These are phyloP conservation scores for Poicephalus gulielmi DNA, from an alignment of 2,113 vertebrate species.

Conservation along the genomic window DNA sequence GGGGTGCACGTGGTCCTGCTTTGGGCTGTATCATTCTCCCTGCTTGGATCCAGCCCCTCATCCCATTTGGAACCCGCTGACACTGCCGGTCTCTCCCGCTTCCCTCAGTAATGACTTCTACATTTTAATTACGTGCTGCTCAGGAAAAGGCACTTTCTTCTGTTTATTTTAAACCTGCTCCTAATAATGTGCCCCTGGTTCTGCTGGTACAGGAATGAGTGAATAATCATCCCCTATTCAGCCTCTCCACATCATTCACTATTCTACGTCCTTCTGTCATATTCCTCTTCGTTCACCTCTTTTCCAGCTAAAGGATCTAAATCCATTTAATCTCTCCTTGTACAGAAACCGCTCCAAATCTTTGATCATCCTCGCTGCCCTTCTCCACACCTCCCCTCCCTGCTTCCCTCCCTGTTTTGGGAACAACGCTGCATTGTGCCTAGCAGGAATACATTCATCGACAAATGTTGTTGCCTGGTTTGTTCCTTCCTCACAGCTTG, in stretches of 20 bases:
- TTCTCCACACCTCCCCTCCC: background rate
- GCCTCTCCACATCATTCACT: slow-evolving; percentile 15
- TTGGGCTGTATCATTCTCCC: fast-evolving
- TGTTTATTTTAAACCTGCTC: slow-evolving; percentile 55
- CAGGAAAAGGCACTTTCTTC: slow-evolving; percentile 35
- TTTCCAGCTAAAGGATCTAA: slow-evolving; percentile 40
- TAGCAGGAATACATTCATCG: background rate
- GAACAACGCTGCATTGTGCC: background rate
- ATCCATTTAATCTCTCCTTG: slow-evolving; percentile 59
- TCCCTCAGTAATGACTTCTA: slow-evolving; percentile 20
- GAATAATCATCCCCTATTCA: slow-evolving; percentile 37
- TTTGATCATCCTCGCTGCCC: slow-evolving; percentile 25
- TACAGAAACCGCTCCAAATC: slow-evolving; percentile 38
- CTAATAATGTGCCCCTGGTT: slow-evolving; percentile 40
- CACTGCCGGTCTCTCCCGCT: background rate
- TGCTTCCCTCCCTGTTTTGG: background rate
- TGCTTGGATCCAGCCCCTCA: background rate
- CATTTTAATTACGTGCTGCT: slow-evolving; percentile 54
- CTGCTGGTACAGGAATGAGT: background rate
- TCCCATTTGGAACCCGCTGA: background rate
- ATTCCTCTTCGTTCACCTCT: background rate
- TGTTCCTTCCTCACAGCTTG: background rate
- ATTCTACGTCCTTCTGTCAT: background rate
- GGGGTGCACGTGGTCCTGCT: background rate
- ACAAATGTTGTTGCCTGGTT: background rate